Evolutionary conservation across 1,140 invertebrate genomes (phyloP), one percentile per base, ranked within the genome.

Genomic region (Conus ventricosus): DNA sequence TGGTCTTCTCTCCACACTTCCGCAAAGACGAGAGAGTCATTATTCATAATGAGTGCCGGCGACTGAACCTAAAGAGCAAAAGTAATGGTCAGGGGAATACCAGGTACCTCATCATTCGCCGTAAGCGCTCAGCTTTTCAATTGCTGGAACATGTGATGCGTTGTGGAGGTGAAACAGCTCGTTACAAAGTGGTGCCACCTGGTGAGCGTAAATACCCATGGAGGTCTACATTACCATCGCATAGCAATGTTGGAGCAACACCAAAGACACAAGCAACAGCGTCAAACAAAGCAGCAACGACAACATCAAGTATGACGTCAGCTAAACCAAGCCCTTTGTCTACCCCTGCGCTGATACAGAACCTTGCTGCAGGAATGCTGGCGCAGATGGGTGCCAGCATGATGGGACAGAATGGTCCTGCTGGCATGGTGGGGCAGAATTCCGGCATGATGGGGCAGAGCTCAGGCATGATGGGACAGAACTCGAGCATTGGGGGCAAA

Each of bases 1-100:
- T 97, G 87, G 95, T 97, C 63, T 97, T 97, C 93, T 96, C 96
- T 27, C 94, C 96, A 0, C 96, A 97, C 80, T 97, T 97, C 92
- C 96, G 95, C 0, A 97, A 96, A 85, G 97, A 97, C 54, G 97
- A 98, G 93, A 95, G 97, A 75, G 96, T 96, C 11, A 90, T 95
- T 11, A 96, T 97, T 87, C 97, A 97, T 88, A 88, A 91, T 53
- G 91, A 92, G 23, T 92, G 87, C 88, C 94, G 93, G 75, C 95
- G 94, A 78, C 91, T 95, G 2, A 96, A 96, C 0, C 93, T 97
- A 11, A 96, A 96, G 11, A 96, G 96, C 11, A 95, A 92, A 84
- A 97, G 96, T 91, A 96, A 96, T 90, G 96, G 96, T 0, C 94
- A 94, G 20, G 96, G 94, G 0, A 93, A 94, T 5, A 88, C 93